Conservation (phyloP, 2,888 invertebrate genomes). For the Lepas anatifera region DNA sequence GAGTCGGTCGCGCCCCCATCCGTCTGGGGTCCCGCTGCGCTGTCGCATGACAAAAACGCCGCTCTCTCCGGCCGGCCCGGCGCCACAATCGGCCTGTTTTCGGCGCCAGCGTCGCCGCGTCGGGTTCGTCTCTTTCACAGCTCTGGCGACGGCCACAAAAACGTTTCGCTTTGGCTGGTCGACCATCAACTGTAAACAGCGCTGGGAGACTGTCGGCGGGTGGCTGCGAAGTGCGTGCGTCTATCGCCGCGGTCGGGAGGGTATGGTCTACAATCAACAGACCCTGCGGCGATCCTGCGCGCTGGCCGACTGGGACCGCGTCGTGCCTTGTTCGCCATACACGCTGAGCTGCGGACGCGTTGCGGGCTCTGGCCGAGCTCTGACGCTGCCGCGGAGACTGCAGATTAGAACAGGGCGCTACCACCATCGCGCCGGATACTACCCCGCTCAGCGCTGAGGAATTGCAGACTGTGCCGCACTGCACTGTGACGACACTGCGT, state of each 20-base stretch:
- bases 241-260: not conserved
- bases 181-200: not conserved
- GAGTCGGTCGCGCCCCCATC: not conserved
- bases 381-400: too few relatives aligned
- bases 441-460: too few relatives aligned
- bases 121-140: not conserved
- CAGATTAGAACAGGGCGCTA: too few relatives aligned
- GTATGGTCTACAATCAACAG: too few relatives aligned
- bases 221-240: not conserved
- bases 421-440: too few relatives aligned
- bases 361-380: too few relatives aligned
- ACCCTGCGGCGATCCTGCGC: too few relatives aligned
- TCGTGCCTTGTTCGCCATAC: too few relatives aligned
- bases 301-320: too few relatives aligned
- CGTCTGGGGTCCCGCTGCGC: not conserved
- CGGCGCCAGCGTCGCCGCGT: slow-evolving; percentile 8
- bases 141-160: not conserved
- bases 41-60: not conserved
- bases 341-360: too few relatives aligned
- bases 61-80: not conserved
- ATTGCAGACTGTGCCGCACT: too few relatives aligned
- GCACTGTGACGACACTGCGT: too few relatives aligned
- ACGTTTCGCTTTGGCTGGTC: not conserved
- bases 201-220: not conserved
- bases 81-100: not conserved